Evolutionary conservation across 2,888 invertebrate genomes (phyloP).

Genomic region (Agonopterix arenella): DNA sequence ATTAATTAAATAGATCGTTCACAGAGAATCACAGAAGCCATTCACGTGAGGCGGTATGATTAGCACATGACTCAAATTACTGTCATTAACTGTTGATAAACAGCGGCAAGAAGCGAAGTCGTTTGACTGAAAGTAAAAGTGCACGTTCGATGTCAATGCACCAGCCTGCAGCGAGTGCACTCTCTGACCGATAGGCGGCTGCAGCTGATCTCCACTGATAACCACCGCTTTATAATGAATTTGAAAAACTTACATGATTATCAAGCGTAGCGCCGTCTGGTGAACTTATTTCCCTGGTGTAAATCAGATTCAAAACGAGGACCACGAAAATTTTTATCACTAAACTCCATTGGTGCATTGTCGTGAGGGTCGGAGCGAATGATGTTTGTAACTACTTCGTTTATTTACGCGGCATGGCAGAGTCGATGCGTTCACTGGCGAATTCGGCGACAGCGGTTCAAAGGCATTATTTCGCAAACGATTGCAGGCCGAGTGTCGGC

Average conservation of each 20-base stretch:
- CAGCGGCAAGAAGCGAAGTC: conserved; percentile 25
- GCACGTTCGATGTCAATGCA: conserved; percentile 49
- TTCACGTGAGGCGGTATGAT: not conserved
- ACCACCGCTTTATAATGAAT: not conserved
- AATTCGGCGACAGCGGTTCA: conserved; percentile 51
- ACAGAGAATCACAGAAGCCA: too few relatives aligned
- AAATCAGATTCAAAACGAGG: conserved; percentile 34
- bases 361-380: conserved; percentile 41
- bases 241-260: conserved; percentile 55
- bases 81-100: conserved; percentile 5
- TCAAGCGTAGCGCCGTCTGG: conserved; percentile 36
- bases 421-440: conserved; percentile 51
- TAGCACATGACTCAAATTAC: not conserved
- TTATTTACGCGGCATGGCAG: conserved; percentile 68
- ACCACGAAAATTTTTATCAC: conserved; percentile 60
- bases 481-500: conserved; percentile 66
- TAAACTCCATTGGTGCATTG: conserved; percentile 70
- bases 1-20: too few relatives aligned
- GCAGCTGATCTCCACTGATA: not conserved
- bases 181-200: conserved; percentile 27
- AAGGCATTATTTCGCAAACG: conserved; percentile 70
- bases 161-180: conserved; percentile 24
- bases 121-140: conserved; percentile 67
- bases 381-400: conserved; percentile 39
- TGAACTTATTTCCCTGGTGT: conserved; percentile 46